These are phyloP conservation scores for Meleagris gallopavo DNA, from an alignment of 2,113 vertebrate genomes.

Conservation along the genomic window DNA sequence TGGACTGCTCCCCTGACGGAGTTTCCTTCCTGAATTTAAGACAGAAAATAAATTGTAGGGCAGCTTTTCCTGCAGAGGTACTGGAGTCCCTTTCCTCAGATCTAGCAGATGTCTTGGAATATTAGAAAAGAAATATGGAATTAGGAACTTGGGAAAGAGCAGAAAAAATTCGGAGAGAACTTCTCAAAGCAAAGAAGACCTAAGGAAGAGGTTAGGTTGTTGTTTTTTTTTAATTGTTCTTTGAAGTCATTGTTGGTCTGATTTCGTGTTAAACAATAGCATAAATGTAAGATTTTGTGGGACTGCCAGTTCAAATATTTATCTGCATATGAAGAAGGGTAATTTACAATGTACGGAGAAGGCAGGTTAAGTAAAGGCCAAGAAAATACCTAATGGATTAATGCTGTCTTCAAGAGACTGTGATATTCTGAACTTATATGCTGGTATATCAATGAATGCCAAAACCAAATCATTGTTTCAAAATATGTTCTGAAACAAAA, in stretches of 20 bases:
- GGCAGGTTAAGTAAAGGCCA: neutral
- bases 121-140: neutral
- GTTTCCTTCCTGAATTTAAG: accelerated
- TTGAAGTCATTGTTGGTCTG: neutral
- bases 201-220: neutral
- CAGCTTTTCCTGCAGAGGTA: neutral
- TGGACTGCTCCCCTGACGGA: neutral
- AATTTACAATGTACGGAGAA: neutral
- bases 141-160: neutral
- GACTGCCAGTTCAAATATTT: neutral
- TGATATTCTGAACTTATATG: neutral
- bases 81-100: neutral
- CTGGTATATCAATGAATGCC: neutral
- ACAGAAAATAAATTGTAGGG: neutral
- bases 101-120: neutral
- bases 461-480: neutral
- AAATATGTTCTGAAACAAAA: neutral
- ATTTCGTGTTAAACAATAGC: neutral
- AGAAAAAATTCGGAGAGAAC: neutral
- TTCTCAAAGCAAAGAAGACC: neutral
- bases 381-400: neutral
- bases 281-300: neutral
- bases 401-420: neutral
- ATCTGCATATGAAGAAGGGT: neutral
- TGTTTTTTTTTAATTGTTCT: neutral